Conservation (phyloP, 2,113 vertebrate genomes). For the Sclerurus mexicanus region DNA sequence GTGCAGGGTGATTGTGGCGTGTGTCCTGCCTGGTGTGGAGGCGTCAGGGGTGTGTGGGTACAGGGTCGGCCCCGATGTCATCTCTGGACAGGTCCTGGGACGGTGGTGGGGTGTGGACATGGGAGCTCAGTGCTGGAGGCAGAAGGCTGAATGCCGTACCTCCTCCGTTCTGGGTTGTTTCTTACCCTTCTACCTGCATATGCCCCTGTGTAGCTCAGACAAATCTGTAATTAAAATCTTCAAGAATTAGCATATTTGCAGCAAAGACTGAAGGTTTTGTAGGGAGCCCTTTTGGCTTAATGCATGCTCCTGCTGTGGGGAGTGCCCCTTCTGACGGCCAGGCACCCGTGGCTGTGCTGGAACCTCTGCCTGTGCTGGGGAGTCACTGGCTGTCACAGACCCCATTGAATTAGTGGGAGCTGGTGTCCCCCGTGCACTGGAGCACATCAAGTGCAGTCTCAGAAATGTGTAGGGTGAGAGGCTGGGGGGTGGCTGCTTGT, state of each 20-base stretch:
- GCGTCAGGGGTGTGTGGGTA: rapidly evolving
- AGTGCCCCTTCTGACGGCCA: rapidly evolving
- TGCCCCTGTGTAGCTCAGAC: background rate
- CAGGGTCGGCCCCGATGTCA: background rate
- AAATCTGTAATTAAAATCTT: background rate
- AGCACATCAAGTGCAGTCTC: background rate
- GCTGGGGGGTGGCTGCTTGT: background rate
- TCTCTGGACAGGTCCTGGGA: rapidly evolving
- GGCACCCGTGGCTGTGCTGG: rapidly evolving
- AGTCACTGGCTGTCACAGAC: background rate
- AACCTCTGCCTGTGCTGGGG: background rate
- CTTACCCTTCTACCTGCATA: background rate
- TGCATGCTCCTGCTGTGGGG: background rate
- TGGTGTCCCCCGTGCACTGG: rapidly evolving
- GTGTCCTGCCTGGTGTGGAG: rapidly evolving
- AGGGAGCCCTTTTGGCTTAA: background rate
- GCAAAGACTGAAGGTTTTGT: background rate
- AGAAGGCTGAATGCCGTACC: too few relatives aligned
- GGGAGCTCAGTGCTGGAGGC: rapidly evolving
- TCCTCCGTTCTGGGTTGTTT: background rate
- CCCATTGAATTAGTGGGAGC: rapidly evolving
- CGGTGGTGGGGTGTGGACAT: rapidly evolving
- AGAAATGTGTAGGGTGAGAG: rapidly evolving
- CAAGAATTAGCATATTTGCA: background rate
- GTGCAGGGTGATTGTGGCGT: rapidly evolving